phyloP scores from a whole-genome alignment of 1,140 invertebrate species.

The Gonioctena quinquepunctata region DNA sequence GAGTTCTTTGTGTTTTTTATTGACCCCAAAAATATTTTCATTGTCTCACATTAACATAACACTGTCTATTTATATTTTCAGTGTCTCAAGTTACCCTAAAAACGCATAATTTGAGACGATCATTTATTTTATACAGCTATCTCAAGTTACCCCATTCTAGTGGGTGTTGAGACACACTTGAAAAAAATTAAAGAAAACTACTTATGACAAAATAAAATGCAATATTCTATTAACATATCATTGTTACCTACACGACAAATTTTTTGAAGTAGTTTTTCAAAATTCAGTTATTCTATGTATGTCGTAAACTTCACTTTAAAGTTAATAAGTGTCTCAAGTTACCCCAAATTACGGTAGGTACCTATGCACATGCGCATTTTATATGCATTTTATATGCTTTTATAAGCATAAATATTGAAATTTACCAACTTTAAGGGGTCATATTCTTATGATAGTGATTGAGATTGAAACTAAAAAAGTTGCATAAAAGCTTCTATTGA shows the following conservation, averaged over 20 bases:
- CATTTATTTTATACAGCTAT: constrained; percentile 2
- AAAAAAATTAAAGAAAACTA: constrained; percentile 13
- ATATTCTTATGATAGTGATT: no score
- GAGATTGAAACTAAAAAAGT: no score
- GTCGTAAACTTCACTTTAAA: background rate
- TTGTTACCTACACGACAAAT: background rate
- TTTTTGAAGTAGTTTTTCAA: background rate
- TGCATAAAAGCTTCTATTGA: no score
- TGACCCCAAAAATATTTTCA: constrained; percentile 6
- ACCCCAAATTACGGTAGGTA: background rate
- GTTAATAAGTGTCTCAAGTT: background rate
- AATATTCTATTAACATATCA: background rate
- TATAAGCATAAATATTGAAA: no score
- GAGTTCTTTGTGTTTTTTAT: constrained; percentile 1
- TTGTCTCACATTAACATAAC: constrained; percentile 8
- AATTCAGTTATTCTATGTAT: background rate
- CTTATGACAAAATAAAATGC: background rate
- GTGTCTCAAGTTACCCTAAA: background rate
- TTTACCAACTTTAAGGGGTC: no score
- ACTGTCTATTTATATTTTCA: constrained; percentile 8
- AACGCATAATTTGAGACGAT: constrained; percentile 5
- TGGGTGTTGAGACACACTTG: background rate
- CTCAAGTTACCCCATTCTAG: background rate
- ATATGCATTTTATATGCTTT: no score
- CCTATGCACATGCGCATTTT: no score